Evolutionary conservation across 1,140 invertebrate species (phyloP).

Genomic region (Atta texana): DNA sequence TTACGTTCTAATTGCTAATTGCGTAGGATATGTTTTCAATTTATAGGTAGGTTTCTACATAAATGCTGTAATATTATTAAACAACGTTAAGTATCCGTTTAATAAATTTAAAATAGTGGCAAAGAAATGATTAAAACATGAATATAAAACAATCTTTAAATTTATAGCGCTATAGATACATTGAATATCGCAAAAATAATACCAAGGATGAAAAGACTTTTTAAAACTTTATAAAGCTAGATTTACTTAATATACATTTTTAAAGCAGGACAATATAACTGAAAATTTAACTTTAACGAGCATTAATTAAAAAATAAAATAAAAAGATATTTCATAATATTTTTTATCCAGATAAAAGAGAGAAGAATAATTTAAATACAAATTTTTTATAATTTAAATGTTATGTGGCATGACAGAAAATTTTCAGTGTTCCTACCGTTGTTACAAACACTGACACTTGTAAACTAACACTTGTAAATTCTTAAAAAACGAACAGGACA

Average conservation of each 20-base stretch:
- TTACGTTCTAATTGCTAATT: conserved; percentile 46
- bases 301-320: neutral
- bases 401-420: neutral
- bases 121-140: neutral
- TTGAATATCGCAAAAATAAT: neutral
- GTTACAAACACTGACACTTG: neutral
- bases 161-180: neutral
- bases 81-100: neutral
- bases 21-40: conserved; percentile 37
- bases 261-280: neutral
- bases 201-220: neutral
- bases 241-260: neutral
- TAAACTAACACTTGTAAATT: neutral
- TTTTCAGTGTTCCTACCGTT: neutral
- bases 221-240: neutral
- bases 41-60: conserved; percentile 1
- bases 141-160: neutral
- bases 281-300: neutral
- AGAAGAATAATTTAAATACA: neutral
- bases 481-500: neutral
- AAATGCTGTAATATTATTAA: conserved; percentile 8
- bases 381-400: neutral
- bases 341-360: neutral
- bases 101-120: neutral
- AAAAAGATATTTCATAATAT: neutral